Conservation (phyloP, 2,797 vertebrate genomes). For the Darevskia nairensis region DNA sequence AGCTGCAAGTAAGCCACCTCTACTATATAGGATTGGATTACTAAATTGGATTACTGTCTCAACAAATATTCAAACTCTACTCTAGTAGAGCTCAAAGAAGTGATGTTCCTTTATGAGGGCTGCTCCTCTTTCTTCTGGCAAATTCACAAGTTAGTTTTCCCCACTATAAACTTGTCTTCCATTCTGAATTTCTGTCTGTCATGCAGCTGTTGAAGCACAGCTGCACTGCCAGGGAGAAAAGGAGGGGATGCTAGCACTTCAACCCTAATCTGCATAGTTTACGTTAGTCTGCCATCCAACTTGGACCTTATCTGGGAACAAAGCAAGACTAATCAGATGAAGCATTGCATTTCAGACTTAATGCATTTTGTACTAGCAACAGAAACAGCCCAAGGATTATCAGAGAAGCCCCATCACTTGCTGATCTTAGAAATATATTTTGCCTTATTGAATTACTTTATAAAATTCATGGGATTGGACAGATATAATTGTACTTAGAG, state of each 20-base stretch:
- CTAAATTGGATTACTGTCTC: conserved; percentile 24
- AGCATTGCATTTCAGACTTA: not conserved
- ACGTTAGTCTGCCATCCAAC: not conserved
- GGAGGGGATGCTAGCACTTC: not conserved
- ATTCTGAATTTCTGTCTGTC: not conserved
- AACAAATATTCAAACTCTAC: not conserved
- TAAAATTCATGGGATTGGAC: not conserved
- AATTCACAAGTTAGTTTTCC: not conserved
- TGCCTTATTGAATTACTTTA: not conserved
- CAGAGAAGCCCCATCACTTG: not conserved
- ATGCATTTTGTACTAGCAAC: not conserved
- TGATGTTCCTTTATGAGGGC: too few species aligned
- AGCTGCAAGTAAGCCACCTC: too few species aligned
- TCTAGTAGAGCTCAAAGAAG: not conserved
- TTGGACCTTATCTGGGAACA: not conserved
- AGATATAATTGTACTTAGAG: too few species aligned
- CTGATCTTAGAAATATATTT: not conserved
- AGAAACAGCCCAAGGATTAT: not conserved
- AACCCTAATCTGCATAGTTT: not conserved
- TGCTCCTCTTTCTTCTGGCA: not conserved
- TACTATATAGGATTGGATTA: not conserved
- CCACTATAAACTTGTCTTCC: not conserved
- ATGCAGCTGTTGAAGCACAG: not conserved
- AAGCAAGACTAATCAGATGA: not conserved
- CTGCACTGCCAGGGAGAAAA: too few species aligned